Conservation (phyloP, 2,888 invertebrate genomes). For the Agrotis exclamationis region DNA sequence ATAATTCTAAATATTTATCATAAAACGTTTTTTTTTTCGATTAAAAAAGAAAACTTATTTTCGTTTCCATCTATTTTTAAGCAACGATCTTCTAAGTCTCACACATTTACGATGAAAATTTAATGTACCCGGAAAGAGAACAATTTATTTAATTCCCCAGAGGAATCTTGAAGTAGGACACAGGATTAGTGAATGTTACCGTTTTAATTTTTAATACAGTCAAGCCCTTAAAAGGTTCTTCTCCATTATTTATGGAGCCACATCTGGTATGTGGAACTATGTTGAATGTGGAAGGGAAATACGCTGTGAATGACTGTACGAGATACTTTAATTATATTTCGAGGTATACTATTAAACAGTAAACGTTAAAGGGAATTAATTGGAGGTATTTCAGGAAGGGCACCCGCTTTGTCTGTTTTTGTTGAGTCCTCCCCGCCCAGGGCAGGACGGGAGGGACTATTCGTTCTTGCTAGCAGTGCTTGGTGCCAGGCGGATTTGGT, state of each 20-base stretch:
- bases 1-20: no score
- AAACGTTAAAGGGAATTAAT: neutral
- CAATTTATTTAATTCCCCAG: slow-evolving; percentile 45
- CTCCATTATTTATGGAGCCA: slow-evolving; percentile 44
- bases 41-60: no score
- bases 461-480: no score
- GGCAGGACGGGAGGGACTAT: no score
- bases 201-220: slow-evolving; percentile 59
- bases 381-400: no score
- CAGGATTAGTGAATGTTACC: slow-evolving; percentile 49
- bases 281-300: slow-evolving; percentile 2
- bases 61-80: neutral
- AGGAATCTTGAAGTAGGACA: slow-evolving; percentile 21
- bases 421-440: no score
- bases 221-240: slow-evolving; percentile 54
- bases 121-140: slow-evolving; percentile 9
- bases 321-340: neutral
- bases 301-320: neutral
- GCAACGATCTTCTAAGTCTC: neutral
- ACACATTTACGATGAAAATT: slow-evolving; percentile 5
- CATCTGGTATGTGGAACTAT: slow-evolving; percentile 37
- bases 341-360: neutral
- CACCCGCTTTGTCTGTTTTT: no score
- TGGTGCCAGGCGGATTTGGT: no score
- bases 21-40: no score